These are phyloP conservation scores for Cataglyphis livida DNA, from an alignment of 2,888 invertebrate genomes.

Conservation along the genomic window DNA sequence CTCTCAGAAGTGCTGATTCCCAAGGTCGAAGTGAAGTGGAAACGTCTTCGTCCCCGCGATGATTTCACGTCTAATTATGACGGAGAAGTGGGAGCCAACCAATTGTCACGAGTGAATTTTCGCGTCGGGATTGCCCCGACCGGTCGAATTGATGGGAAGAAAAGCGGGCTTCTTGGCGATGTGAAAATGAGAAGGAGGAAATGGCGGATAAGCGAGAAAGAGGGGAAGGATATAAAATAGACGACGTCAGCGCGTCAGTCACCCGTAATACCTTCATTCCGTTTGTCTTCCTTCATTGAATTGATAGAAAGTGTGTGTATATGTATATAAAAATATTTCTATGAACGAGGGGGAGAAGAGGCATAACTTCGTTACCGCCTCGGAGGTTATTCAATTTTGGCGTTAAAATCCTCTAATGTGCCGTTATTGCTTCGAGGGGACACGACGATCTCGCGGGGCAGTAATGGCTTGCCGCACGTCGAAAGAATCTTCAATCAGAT, in stretches of 20 bases:
- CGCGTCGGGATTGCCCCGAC: constrained; percentile 75
- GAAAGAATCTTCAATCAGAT: constrained; percentile 68
- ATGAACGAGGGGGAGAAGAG: constrained; percentile 71
- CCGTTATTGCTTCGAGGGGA: constrained; percentile 80
- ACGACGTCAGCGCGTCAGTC: constrained; percentile 83
- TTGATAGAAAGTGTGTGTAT: constrained; percentile 55
- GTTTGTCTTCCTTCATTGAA: constrained; percentile 71
- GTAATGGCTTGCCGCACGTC: constrained; percentile 78
- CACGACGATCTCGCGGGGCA: constrained; percentile 55
- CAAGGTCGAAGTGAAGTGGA: constrained; percentile 44
- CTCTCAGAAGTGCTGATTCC: constrained; percentile 17
- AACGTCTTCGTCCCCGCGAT: constrained; percentile 19
- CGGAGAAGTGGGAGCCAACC: constrained; percentile 23
- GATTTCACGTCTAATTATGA: constrained; percentile 48
- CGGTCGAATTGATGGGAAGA: constrained; percentile 76
- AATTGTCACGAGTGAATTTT: constrained; percentile 68
- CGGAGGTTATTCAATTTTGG: constrained; percentile 83
- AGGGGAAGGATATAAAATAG: constrained; percentile 70
- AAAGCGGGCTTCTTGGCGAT: constrained; percentile 59
- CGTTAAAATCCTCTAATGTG: constrained; percentile 84
- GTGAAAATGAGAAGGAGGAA: constrained; percentile 69
- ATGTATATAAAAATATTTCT: constrained; percentile 76
- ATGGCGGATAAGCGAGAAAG: constrained; percentile 58
- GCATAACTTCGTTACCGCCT: constrained; percentile 81
- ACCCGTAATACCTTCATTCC: constrained; percentile 83